Conservation (phyloP, 2,888 invertebrate genomes). For the Amphimallon solstitiale region DNA sequence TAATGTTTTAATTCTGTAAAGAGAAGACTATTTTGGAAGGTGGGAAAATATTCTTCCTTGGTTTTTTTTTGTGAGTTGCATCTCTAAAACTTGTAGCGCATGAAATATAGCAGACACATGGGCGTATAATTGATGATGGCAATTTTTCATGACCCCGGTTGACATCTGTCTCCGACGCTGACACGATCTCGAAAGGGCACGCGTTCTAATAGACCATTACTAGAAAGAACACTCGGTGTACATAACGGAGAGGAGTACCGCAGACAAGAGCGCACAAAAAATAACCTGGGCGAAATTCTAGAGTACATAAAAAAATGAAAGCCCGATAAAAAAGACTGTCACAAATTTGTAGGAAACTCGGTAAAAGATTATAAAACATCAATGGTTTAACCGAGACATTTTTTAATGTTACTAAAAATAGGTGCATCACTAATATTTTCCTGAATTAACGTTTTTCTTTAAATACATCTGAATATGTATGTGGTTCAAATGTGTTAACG, state of each 20-base stretch:
- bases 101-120: constrained; percentile 41
- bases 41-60: not conserved
- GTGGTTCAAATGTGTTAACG: constrained; percentile 1
- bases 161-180: constrained; percentile 53
- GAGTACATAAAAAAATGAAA: not conserved
- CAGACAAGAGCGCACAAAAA: not conserved
- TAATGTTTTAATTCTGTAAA: not conserved
- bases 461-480: constrained; percentile 22
- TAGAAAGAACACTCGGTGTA: constrained; percentile 42
- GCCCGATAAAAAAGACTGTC: not conserved
- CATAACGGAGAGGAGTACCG: not conserved
- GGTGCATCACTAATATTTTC: not conserved
- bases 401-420: constrained; percentile 20
- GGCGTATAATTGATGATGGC: constrained; percentile 59
- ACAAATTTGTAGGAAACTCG: constrained; percentile 4
- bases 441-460: constrained; percentile 11
- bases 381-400: not conserved
- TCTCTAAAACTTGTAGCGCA: constrained; percentile 12
- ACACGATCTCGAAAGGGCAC: constrained; percentile 49
- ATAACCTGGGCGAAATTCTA: not conserved
- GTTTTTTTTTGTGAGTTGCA: constrained; percentile 5
- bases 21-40: constrained; percentile 8
- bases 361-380: constrained; percentile 10
- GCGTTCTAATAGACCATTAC: constrained; percentile 57
- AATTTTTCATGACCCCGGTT: constrained; percentile 59